A percentile compares a stretch with the other conserved stretches of the same genome.
Conservation (phyloP, 2,888 invertebrate genomes). For the Apamea sordens region DNA sequence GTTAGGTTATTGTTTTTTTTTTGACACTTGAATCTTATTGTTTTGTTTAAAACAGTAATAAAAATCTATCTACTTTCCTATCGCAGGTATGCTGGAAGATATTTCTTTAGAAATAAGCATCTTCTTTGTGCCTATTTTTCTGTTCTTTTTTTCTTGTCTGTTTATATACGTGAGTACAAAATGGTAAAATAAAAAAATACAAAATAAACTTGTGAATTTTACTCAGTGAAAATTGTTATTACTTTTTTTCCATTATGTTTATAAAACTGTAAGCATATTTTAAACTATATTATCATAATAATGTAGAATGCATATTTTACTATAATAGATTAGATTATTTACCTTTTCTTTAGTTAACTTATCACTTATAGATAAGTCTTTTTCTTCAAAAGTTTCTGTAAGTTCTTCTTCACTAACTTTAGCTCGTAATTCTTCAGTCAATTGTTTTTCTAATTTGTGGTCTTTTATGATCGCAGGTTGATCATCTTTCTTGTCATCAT, state of each 20-base stretch:
- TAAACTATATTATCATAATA: background rate
- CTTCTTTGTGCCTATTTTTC: background rate
- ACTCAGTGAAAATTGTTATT: background rate
- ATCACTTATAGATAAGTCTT: constrained; percentile 79
- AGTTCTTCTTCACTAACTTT: constrained; percentile 84
- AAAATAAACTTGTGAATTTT: too few relatives aligned
- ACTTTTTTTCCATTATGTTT: background rate
- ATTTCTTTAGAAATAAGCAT: too few relatives aligned
- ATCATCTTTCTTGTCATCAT: constrained; percentile 76
- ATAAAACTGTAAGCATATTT: background rate
- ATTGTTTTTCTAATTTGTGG: constrained; percentile 78
- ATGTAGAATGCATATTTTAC: background rate
- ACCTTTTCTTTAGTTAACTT: constrained; percentile 80
- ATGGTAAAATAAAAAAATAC: too few relatives aligned
- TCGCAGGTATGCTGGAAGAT: background rate
- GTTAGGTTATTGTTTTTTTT: background rate
- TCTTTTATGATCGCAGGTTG: constrained; percentile 71
- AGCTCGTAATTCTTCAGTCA: constrained; percentile 78
- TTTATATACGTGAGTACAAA: too few relatives aligned
- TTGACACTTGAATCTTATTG: background rate
- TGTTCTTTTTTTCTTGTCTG: background rate
- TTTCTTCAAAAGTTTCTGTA: constrained; percentile 82
- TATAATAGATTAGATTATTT: constrained; percentile 9
- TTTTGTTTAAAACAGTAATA: background rate
- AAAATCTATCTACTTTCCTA: background rate